phyloP scores from a whole-genome alignment of 1,140 invertebrate genomes.

The Bombus haemorrhoidalis region DNA sequence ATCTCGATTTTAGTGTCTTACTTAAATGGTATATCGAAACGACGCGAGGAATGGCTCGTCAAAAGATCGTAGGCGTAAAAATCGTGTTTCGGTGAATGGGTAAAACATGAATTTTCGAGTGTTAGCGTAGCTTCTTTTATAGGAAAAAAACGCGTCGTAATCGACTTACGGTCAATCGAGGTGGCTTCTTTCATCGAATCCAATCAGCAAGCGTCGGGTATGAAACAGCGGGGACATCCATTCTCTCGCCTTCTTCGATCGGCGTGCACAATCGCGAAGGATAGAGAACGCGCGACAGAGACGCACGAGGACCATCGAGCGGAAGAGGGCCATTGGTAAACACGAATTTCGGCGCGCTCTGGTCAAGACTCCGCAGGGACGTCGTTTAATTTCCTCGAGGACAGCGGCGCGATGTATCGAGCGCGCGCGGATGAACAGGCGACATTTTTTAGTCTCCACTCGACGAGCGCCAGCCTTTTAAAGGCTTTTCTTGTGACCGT shows the following conservation, averaged over 20 bases:
- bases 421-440: background rate
- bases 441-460: constrained; percentile 58
- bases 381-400: constrained; percentile 63
- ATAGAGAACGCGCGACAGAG: background rate
- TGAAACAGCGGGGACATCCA: background rate
- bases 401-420: constrained; percentile 6
- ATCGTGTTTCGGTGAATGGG: background rate
- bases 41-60: background rate
- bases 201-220: background rate
- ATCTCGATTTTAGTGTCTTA: constrained; percentile 69
- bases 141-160: constrained; percentile 7
- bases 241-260: background rate
- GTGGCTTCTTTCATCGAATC: background rate
- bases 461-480: constrained; percentile 49
- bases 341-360: background rate
- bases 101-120: too few species aligned
- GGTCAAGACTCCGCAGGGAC: constrained; percentile 9
- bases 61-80: background rate
- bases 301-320: constrained; percentile 4
- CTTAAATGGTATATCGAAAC: constrained; percentile 44
- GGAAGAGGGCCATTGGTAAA: background rate
- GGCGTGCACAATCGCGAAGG: background rate
- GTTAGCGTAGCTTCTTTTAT: too few species aligned
- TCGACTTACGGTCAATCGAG: background rate
- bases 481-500: constrained; percentile 59